Base-by-base conservation (phyloP, 1,140 invertebrate genomes). In the Melitaea cinxia region DNA sequence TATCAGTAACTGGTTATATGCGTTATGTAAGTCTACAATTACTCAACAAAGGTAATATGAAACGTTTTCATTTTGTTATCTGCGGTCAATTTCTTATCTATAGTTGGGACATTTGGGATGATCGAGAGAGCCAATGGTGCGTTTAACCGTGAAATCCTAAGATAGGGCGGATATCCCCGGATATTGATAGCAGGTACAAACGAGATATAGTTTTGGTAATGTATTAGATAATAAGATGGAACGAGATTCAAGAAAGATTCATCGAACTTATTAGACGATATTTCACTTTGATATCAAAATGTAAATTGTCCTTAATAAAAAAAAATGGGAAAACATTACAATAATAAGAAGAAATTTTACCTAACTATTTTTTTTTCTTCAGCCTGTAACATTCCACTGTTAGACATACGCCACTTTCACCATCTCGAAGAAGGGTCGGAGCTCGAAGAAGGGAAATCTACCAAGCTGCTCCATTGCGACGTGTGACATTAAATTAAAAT, bases 121-220 rank as follows among this genome's bases (percentile, higher is more conserved):
- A 80, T 80, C 73, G 76, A 75, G 73, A 64, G 63, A 79, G 68
- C 75, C 79, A 87, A 81, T 82, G 82, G 82, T 83, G 79, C 85
- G 74, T 82, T 79, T 85, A 84, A 77, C 83, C 83, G 85, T 89
- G 83, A 88, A 89, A 88, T 82, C 73, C 77, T 58, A 65, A 80
- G 83, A 88, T 88, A 86, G 71, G 73, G 60, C 65, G 74, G 78
- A 80, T 79, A 80, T 77, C 73, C 75, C 78, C 81, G 78, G 80
- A 85, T 82, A 82, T 83, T 81, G 83, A 86, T 88, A 88, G 75
- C 82, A 85, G 77, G 78, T 85, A 56, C 63, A 59, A 73, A 77
- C 71, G 75, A 73, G 73, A 79, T 80, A 81, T 83, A 76, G 77
- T 80, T 87, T 81, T 73, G 77, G 80, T 70, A 76, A 82, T 68